Base-by-base conservation (phyloP, 2,888 invertebrate genomes). In the Conchocele bisecta region DNA sequence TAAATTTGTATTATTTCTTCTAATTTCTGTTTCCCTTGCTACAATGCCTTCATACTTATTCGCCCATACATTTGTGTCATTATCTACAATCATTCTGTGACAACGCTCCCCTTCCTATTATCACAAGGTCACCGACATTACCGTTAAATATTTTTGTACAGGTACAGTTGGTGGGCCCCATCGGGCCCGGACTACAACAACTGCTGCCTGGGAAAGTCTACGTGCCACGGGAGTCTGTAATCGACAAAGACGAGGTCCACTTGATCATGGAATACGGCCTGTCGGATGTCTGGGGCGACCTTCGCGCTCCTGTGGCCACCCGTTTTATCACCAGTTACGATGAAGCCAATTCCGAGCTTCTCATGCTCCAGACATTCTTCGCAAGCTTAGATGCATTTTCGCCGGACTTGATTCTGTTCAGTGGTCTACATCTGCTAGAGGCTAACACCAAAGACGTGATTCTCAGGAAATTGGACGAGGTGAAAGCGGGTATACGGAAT, bases 241-340 rank as follows among this genome's bases (percentile, higher is more conserved):
- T 86, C 17, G 51, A 76, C 13, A 77, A 86, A 48, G 92, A 92
- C 75, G 92, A 92, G 76, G 82, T 92, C 15, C 92, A 92, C 79
- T 86, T 92, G 5, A 92, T 92, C 65, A 85, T 92, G 87, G 92
- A 92, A 75, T 76, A 76, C 51, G 66, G 67, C 6, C 89, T 90
- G 31, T 90, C 90, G 35, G 91, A 92, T 44, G 84, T 81, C 22
- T 90, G 92, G 85, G 92, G 90, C 3, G 82, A 85, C 46, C 74
- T 85, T 63, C 85, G 85, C 13, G 85, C 92, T 1, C 91, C 91
- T 0, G 89, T 90, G 20, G 91, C 92, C 37, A 92, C 87, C 59
- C 79, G 92, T 24, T 92, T 92, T 80, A 92, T 92, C 68, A 89
- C 91, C 20, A 91, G 91, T 53, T 89, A 91, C 75, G 92, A 92